These are phyloP conservation scores for Epinotia ramella DNA, from an alignment of 2,888 invertebrate species.

Conservation along the genomic window DNA sequence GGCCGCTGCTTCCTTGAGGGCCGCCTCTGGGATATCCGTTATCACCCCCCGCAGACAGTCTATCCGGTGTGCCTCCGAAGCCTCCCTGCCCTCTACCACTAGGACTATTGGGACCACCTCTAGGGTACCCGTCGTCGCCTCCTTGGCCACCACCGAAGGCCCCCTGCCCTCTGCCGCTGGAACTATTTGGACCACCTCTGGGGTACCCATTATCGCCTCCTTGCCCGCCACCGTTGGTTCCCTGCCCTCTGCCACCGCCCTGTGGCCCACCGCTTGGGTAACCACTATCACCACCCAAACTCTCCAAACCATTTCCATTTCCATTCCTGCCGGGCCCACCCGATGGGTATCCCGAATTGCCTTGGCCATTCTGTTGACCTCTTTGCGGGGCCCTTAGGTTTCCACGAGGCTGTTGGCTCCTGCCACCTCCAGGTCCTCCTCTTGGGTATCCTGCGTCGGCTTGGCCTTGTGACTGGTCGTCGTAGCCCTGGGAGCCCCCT, in stretches of 20 bases:
- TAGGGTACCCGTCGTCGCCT: conserved; percentile 46
- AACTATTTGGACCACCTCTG: conserved; percentile 38
- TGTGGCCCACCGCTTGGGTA: conserved; percentile 60
- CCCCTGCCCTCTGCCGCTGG: conserved; percentile 18
- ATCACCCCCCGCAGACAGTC: conserved; percentile 25
- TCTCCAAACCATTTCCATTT: conserved; percentile 46
- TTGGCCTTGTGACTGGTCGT: conserved; percentile 47
- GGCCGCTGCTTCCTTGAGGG: conserved; percentile 26
- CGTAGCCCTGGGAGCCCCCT: conserved; percentile 43
- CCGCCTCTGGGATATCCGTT: conserved; percentile 48
- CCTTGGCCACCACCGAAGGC: conserved; percentile 17
- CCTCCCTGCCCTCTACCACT: conserved; percentile 7
- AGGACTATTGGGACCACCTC: conserved; percentile 36
- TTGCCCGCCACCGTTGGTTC: conserved; percentile 21
- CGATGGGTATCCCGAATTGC: conserved; percentile 59
- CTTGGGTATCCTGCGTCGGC: conserved; percentile 50
- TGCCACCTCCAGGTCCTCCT: conserved; percentile 49
- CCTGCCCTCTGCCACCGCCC: conserved; percentile 43
- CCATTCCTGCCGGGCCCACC: conserved; percentile 53
- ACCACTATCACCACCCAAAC: conserved; percentile 49
- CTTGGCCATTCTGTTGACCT: conserved; percentile 47
- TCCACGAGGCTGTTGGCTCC: conserved; percentile 40
- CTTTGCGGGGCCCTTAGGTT: conserved; percentile 41
- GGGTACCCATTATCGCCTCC: conserved; percentile 44
- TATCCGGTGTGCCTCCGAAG: neutral